Conservation (phyloP, 2,797 vertebrate genomes). For the Distichodus sexfasciatus region DNA sequence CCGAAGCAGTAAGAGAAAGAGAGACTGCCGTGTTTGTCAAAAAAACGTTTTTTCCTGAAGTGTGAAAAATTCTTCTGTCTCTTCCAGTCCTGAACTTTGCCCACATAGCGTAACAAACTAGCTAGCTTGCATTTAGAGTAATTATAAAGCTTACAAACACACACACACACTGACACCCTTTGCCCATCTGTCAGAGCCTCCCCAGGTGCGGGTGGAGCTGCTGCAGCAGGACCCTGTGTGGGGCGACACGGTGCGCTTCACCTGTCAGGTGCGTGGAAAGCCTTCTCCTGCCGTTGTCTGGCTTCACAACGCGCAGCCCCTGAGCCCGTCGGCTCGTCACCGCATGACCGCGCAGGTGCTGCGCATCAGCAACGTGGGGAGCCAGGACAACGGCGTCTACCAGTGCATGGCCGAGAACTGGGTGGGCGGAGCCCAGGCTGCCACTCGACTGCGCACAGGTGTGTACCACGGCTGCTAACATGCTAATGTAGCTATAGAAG, state of each 20-base stretch:
- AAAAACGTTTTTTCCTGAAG: no score
- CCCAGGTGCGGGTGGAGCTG: slow-evolving; percentile 88
- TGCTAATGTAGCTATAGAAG: no score
- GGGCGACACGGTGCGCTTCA: slow-evolving; percentile 87
- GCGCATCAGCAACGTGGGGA: slow-evolving; percentile 80
- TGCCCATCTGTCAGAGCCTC: slow-evolving; percentile 79
- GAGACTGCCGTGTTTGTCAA: not conserved
- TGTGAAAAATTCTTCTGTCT: no score
- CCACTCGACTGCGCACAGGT: slow-evolving; percentile 86
- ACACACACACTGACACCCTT: not conserved
- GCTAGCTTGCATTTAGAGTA: not conserved
- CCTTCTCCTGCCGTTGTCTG: slow-evolving; percentile 86
- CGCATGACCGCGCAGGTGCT: slow-evolving; percentile 74
- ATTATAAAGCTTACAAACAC: no score
- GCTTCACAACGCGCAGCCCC: slow-evolving; percentile 86
- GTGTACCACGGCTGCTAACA: slow-evolving; percentile 27
- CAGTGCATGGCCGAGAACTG: slow-evolving; percentile 97
- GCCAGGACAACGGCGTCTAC: slow-evolving; percentile 90
- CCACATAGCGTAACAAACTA: no score
- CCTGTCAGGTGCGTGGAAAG: slow-evolving; percentile 86
- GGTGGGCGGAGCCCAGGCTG: slow-evolving; percentile 89
- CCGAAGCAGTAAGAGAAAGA: not conserved
- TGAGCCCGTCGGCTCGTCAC: slow-evolving; percentile 78
- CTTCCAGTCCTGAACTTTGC: no score
- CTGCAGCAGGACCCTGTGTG: slow-evolving; percentile 83